phyloP scores from a whole-genome alignment of 2,888 invertebrate species.

The Halictus quadricinctus region DNA sequence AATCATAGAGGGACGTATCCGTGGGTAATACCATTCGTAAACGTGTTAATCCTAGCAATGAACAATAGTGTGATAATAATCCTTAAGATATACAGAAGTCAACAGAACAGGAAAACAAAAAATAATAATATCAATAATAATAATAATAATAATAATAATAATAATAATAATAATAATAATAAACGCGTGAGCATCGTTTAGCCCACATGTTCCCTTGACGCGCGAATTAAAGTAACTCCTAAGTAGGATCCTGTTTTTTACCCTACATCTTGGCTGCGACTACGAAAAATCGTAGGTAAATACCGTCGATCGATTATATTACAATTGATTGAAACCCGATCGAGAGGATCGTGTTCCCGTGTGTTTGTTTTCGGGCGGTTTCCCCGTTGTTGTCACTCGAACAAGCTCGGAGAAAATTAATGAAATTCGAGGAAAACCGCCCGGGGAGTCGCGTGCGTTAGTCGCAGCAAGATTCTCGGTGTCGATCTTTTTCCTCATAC shows the following conservation, averaged over 20 bases:
- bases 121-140: slow-evolving; percentile 39
- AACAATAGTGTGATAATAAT: slow-evolving; percentile 58
- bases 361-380: slow-evolving; percentile 20
- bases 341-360: slow-evolving; percentile 34
- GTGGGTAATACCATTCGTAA: slow-evolving; percentile 38
- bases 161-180: slow-evolving; percentile 43
- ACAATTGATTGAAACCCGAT: slow-evolving; percentile 54
- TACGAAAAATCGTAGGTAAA: slow-evolving; percentile 22
- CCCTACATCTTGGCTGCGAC: slow-evolving; percentile 47
- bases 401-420: background rate
- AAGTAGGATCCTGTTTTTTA: slow-evolving; percentile 43
- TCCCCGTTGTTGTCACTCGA: background rate
- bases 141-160: slow-evolving; percentile 28
- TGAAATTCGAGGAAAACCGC: slow-evolving; percentile 33
- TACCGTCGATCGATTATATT: slow-evolving; percentile 49
- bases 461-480: slow-evolving; percentile 48
- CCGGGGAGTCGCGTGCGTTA: slow-evolving; percentile 12
- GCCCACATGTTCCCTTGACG: slow-evolving; percentile 49
- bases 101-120: slow-evolving; percentile 50
- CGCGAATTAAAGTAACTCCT: slow-evolving; percentile 53
- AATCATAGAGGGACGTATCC: slow-evolving; percentile 56
- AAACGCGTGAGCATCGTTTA: slow-evolving; percentile 40
- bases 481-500: slow-evolving; percentile 24
- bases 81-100: slow-evolving; percentile 51
- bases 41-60: slow-evolving; percentile 51